Percentiles rank a stretch among this genome's conserved stretches.
Conservation (phyloP, 2,113 vertebrate genomes). For the Xerus inauris region DNA sequence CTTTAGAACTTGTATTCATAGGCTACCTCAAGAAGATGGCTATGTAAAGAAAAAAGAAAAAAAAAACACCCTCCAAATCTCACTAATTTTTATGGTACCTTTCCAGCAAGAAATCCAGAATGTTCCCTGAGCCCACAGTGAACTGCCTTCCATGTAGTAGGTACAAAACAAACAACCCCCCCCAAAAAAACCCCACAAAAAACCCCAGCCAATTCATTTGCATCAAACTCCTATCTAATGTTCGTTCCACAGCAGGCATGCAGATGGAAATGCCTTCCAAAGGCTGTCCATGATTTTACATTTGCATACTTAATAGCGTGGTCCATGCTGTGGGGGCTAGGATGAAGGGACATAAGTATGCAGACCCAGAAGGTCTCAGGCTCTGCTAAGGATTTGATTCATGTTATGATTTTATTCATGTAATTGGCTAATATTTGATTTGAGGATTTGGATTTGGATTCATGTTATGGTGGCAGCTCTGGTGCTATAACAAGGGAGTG, state of each 20-base stretch:
- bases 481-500: background rate
- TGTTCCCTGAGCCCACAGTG: background rate
- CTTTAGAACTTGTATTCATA: conserved; percentile 15
- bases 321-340: background rate
- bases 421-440: too few species aligned
- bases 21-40: background rate
- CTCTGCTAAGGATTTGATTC: background rate
- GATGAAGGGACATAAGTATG: background rate
- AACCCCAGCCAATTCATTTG: background rate
- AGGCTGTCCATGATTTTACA: background rate
- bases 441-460: too few species aligned
- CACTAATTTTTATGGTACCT: background rate
- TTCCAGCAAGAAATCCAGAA: background rate
- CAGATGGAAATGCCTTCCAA: background rate
- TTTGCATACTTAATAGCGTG: background rate
- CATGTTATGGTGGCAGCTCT: too few species aligned
- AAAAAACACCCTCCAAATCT: background rate
- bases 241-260: background rate
- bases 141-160: too few species aligned
- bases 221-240: background rate
- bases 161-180: background rate
- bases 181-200: background rate
- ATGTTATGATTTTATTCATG: background rate
- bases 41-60: background rate
- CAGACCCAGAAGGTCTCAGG: background rate